Percentiles rank a stretch among this genome's conserved stretches.
phyloP scores from a whole-genome alignment of 1,140 invertebrate genomes.

The Drosophila simulans region DNA sequence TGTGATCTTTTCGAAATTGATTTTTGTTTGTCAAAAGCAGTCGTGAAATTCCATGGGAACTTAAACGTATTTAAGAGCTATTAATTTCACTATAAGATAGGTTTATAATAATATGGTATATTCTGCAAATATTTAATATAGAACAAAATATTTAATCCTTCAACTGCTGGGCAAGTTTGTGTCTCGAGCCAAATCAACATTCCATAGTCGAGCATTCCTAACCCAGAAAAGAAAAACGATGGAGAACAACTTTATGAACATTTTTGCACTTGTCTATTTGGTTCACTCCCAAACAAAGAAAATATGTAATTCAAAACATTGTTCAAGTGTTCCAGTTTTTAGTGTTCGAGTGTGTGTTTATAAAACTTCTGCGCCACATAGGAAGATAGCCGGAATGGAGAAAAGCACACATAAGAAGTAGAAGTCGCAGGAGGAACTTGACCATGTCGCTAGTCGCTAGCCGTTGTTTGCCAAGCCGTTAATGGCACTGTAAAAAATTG shows the following conservation, averaged over 20 bases:
- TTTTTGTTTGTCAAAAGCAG: constrained; percentile 13
- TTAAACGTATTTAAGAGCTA: neutral
- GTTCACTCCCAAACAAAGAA: constrained; percentile 57
- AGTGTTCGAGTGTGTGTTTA: constrained; percentile 53
- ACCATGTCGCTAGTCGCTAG: constrained; percentile 65
- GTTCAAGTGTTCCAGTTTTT: constrained; percentile 71
- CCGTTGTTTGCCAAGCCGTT: constrained; percentile 78
- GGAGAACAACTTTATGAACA: constrained; percentile 62
- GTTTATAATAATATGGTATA: too few species aligned
- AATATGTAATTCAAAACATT: constrained; percentile 78
- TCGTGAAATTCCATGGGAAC: neutral
- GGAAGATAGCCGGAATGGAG: constrained; percentile 41
- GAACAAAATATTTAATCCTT: constrained; percentile 21
- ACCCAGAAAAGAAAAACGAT: constrained; percentile 18
- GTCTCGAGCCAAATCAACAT: constrained; percentile 38
- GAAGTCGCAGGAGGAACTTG: constrained; percentile 61
- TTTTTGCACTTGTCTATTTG: constrained; percentile 66
- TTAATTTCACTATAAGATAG: too few species aligned
- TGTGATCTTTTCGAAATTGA: neutral
- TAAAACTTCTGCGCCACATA: constrained; percentile 67
- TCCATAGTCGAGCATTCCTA: constrained; percentile 24
- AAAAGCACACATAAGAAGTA: constrained; percentile 28
- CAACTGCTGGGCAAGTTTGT: constrained; percentile 6
- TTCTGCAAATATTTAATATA: constrained; percentile 5
- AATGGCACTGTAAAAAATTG: constrained; percentile 22